Conservation (phyloP, 2,113 vertebrate species). For the Glaucomys volans region DNA sequence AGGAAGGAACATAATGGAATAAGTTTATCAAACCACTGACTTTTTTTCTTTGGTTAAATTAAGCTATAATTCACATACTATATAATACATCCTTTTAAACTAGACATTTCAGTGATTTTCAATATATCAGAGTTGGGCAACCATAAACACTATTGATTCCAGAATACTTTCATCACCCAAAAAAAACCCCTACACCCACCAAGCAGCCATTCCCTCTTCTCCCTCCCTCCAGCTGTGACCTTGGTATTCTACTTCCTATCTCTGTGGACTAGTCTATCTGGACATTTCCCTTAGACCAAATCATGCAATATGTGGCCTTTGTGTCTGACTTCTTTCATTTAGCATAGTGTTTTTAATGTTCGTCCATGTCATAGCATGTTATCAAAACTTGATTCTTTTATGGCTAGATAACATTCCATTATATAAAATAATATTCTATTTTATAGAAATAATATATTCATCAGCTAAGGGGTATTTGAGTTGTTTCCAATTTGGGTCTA, state of each 20-base stretch:
- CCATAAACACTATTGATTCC: background rate
- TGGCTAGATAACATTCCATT: slow-evolving; percentile 11
- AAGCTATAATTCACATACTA: background rate
- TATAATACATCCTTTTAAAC: slow-evolving; percentile 22
- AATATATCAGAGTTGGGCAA: background rate
- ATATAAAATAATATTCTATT: slow-evolving; percentile 6
- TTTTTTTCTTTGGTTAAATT: slow-evolving; percentile 9
- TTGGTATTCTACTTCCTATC: background rate
- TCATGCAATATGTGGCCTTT: background rate
- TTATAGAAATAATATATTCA: background rate
- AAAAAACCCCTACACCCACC: background rate
- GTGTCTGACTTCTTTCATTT: slow-evolving; percentile 37
- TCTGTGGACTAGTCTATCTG: background rate
- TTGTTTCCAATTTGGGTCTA: background rate
- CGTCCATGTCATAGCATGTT: background rate
- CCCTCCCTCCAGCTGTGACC: background rate
- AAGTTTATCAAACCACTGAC: background rate
- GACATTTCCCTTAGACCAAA: slow-evolving; percentile 1
- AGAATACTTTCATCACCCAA: slow-evolving; percentile 23
- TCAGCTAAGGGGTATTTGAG: background rate
- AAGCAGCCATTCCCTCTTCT: background rate
- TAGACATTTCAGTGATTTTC: slow-evolving; percentile 6
- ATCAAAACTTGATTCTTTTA: slow-evolving; percentile 8
- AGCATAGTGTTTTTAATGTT: background rate
- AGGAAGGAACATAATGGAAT: background rate